Evolutionary conservation across 2,888 invertebrate genomes (phyloP), one percentile per base, ranked within the genome.

Genomic region (Pseudococcus jackbeardsleyi): DNA sequence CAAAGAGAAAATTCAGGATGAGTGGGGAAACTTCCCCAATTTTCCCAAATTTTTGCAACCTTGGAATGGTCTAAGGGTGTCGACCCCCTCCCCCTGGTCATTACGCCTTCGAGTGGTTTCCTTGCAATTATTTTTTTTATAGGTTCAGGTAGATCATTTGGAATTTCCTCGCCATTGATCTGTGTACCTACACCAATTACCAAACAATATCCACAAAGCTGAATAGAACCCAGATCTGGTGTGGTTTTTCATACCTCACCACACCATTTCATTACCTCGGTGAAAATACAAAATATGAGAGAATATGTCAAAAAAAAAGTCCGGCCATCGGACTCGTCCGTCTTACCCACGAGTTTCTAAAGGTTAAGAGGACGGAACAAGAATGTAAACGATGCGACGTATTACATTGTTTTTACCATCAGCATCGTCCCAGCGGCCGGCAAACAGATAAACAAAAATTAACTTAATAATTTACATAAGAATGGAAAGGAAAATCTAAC

Each of bases 281-380:
- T 54, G 54, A 54, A 54, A 54, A 50, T 15, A 50, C 12, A 50
- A 54, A 4, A n/a, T 54, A n/a, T 54, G 54, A 17, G 54, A 54
- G 54, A n/a, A 54, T 54, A 5, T 54, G 54, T 54, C 54, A 54
- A 54, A 17, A 54, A 54, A 11, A 68, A 68, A 26, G 26, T 26
- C 42, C 9, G 42, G 5, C 22, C 26, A 19, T 9, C 5, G 12
- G 19, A 68, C 22, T 72, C 17, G 26, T 15, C 33, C 5, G 12
- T 7, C 11, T 12, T 59, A 68, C 79, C 12, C 79, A 82, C 19
- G 19, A 82, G 17, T 82, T 82, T 82, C 19, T 82, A 46, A 42
- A 82, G 79, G 79, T 82, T 82, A 82, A 82, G 79, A 82, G 79
- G 26, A 82, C 79, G 79, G 79, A 82, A 82, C 79, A 82, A 82